Evolutionary conservation across 2,888 invertebrate species (phyloP).

Genomic region (Drosophila recens): DNA sequence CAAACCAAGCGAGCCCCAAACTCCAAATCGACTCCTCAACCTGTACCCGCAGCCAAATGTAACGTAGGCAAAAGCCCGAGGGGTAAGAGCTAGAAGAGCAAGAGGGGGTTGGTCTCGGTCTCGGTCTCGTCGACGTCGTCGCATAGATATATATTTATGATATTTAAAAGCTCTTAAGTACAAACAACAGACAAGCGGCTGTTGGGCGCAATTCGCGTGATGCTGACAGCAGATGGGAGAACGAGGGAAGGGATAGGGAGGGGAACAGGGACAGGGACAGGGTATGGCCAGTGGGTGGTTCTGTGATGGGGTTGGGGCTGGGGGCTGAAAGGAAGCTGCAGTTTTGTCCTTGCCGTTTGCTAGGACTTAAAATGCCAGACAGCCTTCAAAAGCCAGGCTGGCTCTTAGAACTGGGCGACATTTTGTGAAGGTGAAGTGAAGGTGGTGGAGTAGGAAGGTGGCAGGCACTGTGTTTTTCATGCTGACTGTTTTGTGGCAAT

Average conservation of each 20-base stretch:
- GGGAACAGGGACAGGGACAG: neutral
- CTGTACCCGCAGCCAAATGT: constrained; percentile 57
- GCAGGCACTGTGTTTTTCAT: constrained; percentile 47
- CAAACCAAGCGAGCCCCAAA: constrained; percentile 41
- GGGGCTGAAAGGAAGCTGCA: constrained; percentile 56
- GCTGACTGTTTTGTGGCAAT: constrained; percentile 60
- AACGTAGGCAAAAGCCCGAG: constrained; percentile 37
- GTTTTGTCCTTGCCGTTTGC: constrained; percentile 60
- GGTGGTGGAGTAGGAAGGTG: neutral
- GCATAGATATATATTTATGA: constrained; percentile 81
- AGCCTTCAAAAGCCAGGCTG: constrained; percentile 61
- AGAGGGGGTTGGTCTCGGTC: constrained; percentile 33
- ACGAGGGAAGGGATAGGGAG: neutral
- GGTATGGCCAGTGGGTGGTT: constrained; percentile 9
- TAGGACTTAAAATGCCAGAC: constrained; percentile 70
- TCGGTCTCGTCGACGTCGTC: constrained; percentile 46
- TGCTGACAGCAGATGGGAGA: neutral
- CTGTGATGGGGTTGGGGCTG: neutral
- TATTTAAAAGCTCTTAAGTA: constrained; percentile 83
- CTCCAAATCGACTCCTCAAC: constrained; percentile 21
- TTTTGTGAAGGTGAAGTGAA: neutral
- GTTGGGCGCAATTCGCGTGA: constrained; percentile 47
- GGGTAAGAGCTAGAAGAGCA: constrained; percentile 5
- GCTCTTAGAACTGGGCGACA: constrained; percentile 31
- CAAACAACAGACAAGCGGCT: constrained; percentile 78